These are phyloP conservation scores for Eilema caniola DNA, from an alignment of 2,888 invertebrate species.

Conservation along the genomic window DNA sequence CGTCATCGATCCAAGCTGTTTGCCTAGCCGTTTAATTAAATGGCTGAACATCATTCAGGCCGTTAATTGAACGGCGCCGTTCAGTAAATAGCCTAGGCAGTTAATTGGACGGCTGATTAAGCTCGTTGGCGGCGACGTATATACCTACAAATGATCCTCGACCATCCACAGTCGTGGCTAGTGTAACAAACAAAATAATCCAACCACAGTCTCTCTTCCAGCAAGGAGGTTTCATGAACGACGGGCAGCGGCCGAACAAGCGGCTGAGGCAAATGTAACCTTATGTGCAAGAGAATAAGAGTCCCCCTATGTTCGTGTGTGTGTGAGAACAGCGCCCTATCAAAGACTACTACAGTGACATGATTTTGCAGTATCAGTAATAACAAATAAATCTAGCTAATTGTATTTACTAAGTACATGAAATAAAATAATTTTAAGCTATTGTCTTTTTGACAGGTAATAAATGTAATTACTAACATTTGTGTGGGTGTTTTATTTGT, in stretches of 20 bases:
- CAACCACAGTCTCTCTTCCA: slow-evolving; percentile 30
- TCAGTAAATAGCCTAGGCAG: too few relatives aligned
- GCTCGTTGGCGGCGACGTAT: too few relatives aligned
- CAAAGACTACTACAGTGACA: slow-evolving; percentile 78
- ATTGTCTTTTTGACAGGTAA: slow-evolving; percentile 84
- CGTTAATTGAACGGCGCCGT: too few relatives aligned
- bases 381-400: slow-evolving; percentile 79
- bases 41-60: too few relatives aligned
- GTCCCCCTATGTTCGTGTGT: slow-evolving; percentile 75
- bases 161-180: not conserved
- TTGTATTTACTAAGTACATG: slow-evolving; percentile 87
- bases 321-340: slow-evolving; percentile 66
- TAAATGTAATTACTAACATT: slow-evolving; percentile 84
- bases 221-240: slow-evolving; percentile 84
- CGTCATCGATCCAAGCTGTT: too few relatives aligned
- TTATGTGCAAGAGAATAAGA: slow-evolving; percentile 47
- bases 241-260: slow-evolving; percentile 85
- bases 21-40: too few relatives aligned
- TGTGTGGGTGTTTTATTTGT: slow-evolving; percentile 50
- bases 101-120: too few relatives aligned
- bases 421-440: slow-evolving; percentile 80
- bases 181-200: not conserved
- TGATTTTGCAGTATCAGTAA: slow-evolving; percentile 58
- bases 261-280: slow-evolving; percentile 80
- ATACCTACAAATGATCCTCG: not conserved